Evolutionary conservation across 2,797 vertebrate species (phyloP).

Genomic region (Heterohyrax brucei): DNA sequence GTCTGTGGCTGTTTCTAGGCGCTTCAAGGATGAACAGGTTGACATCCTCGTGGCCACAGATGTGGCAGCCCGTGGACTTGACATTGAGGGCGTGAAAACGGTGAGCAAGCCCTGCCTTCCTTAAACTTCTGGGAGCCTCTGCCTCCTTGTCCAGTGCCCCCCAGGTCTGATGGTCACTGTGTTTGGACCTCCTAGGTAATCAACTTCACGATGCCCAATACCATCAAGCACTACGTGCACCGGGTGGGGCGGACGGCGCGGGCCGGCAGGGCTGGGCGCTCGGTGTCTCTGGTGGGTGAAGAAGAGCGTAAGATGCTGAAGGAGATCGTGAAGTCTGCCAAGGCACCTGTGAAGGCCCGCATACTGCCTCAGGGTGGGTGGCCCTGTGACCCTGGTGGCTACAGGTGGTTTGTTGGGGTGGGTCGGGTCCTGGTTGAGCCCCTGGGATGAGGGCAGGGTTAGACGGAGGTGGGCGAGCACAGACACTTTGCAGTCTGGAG

Average conservation of each 20-base stretch:
- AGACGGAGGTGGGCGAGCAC: accelerated
- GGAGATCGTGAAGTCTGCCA: slow-evolving; percentile 96
- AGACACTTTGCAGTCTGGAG: neutral
- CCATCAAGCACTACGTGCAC: slow-evolving; percentile 97
- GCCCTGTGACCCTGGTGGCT: no score
- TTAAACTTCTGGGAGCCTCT: neutral
- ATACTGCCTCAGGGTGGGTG: slow-evolving; percentile 95
- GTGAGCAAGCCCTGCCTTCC: slow-evolving; percentile 88
- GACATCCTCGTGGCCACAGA: slow-evolving; percentile 98
- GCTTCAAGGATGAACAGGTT: slow-evolving; percentile 99
- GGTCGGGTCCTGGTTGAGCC: neutral
- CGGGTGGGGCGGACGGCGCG: slow-evolving; percentile 97
- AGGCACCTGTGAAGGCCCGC: slow-evolving; percentile 95
- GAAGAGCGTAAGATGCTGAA: slow-evolving; percentile 97
- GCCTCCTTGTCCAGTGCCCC: neutral
- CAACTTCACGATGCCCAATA: slow-evolving; percentile 99
- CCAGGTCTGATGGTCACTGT: neutral
- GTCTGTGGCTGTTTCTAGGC: slow-evolving; percentile 89
- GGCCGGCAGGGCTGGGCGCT: slow-evolving; percentile 95
- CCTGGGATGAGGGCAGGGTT: neutral
- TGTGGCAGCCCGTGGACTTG: slow-evolving; percentile 97
- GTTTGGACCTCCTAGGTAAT: slow-evolving; percentile 93
- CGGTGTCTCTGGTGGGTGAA: slow-evolving; percentile 97
- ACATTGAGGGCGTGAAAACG: slow-evolving; percentile 98
- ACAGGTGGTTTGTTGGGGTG: accelerated